These are phyloP conservation scores for Dasyornis broadbenti DNA, from an alignment of 2,113 vertebrate genomes.

Conservation along the genomic window DNA sequence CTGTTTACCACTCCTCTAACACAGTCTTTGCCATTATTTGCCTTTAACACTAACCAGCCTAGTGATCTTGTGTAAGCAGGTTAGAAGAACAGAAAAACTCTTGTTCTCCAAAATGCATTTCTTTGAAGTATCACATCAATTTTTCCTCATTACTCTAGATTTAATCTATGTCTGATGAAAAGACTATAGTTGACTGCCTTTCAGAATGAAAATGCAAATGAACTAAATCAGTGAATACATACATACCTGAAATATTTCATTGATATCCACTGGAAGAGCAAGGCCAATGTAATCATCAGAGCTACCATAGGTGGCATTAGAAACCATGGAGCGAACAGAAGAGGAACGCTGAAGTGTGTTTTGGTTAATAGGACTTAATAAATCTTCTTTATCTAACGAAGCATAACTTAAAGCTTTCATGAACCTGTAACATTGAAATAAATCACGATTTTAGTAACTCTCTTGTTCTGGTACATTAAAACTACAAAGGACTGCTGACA, in stretches of 20 bases:
- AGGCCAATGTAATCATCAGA: slow-evolving; percentile 94
- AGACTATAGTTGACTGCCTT: not conserved
- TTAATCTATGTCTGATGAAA: not conserved
- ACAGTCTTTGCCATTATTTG: not conserved
- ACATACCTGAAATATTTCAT: slow-evolving; percentile 88
- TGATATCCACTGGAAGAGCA: slow-evolving; percentile 91
- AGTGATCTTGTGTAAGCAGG: not conserved
- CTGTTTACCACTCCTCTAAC: not conserved
- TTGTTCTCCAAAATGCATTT: not conserved
- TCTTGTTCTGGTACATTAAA: not conserved
- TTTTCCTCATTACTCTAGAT: not conserved
- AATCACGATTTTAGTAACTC: not conserved
- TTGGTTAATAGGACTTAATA: slow-evolving; percentile 96
- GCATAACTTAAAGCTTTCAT: slow-evolving; percentile 98
- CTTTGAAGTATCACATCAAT: not conserved
- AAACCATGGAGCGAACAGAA: slow-evolving; percentile 96
- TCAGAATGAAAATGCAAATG: not conserved
- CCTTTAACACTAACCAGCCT: not conserved
- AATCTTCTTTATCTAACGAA: slow-evolving; percentile 96
- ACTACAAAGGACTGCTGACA: not conserved
- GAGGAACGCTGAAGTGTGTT: slow-evolving; percentile 94
- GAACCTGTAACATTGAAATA: slow-evolving; percentile 79
- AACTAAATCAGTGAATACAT: not conserved
- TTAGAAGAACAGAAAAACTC: not conserved
- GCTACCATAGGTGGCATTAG: slow-evolving; percentile 88